These are phyloP conservation scores for Hemicrepidius hirtus DNA, from an alignment of 2,888 invertebrate genomes.

Conservation along the genomic window DNA sequence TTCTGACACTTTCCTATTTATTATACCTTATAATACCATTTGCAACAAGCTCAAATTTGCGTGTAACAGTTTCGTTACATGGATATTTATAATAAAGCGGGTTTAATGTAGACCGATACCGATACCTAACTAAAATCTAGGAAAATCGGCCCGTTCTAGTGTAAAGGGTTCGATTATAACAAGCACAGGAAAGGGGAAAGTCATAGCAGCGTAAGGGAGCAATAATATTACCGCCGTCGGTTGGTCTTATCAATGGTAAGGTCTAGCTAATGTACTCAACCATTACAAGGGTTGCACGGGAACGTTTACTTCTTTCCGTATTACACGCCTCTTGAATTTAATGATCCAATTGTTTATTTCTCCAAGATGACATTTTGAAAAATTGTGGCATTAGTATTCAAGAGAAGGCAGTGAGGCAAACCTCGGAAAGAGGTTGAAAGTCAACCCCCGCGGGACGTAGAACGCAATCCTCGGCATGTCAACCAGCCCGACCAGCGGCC, in stretches of 20 bases:
- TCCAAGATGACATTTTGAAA: slow-evolving; percentile 65
- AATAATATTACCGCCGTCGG: slow-evolving; percentile 37
- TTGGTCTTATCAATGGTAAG: slow-evolving; percentile 34
- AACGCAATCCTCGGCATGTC: slow-evolving; percentile 66
- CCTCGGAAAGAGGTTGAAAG: slow-evolving; percentile 68
- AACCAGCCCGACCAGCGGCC: slow-evolving; percentile 61
- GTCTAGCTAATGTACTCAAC: slow-evolving; percentile 37
- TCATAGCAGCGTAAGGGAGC: slow-evolving; percentile 35
- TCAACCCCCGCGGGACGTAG: slow-evolving; percentile 64
- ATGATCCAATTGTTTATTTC: slow-evolving; percentile 61
- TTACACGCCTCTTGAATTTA: slow-evolving; percentile 53
- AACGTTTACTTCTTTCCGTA: slow-evolving; percentile 29
- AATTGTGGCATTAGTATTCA: slow-evolving; percentile 68
- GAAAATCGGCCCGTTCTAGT: slow-evolving; percentile 14
- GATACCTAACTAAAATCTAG: slow-evolving; percentile 13
- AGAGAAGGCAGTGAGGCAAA: slow-evolving; percentile 63
- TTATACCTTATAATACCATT: slow-evolving; percentile 33
- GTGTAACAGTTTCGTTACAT: slow-evolving; percentile 20
- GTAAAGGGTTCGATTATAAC: slow-evolving; percentile 40
- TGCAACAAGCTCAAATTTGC: slow-evolving; percentile 29
- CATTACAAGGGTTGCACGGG: slow-evolving; percentile 29
- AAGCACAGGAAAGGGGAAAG: slow-evolving; percentile 32
- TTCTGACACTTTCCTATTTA: slow-evolving; percentile 36
- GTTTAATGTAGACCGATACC: slow-evolving; percentile 10
- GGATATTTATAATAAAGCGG: slow-evolving; percentile 17